phyloP scores from a whole-genome alignment of 2,113 vertebrate genomes.

The Antechinus flavipes region DNA sequence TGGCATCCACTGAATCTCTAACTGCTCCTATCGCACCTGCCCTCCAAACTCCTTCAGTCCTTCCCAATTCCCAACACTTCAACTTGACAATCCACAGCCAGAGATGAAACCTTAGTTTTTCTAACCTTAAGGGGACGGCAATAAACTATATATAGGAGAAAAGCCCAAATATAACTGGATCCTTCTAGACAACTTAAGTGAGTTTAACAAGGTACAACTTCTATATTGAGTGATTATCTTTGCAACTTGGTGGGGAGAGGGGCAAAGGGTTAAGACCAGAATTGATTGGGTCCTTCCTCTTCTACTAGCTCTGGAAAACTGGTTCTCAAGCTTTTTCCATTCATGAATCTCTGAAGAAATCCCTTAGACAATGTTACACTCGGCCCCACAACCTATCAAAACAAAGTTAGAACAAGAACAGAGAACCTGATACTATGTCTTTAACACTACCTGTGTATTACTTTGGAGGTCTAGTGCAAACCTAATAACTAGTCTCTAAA shows the following conservation, averaged over 20 bases:
- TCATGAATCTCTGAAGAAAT: conserved; percentile 15
- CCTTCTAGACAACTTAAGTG: not conserved
- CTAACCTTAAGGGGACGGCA: conserved; percentile 10
- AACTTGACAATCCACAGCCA: not conserved
- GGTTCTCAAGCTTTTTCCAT: conserved; percentile 1
- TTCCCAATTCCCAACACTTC: not conserved
- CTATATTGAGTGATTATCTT: not conserved
- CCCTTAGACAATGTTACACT: not conserved
- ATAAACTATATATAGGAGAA: conserved; percentile 6
- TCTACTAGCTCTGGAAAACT: not conserved
- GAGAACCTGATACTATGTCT: not conserved
- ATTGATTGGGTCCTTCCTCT: not conserved
- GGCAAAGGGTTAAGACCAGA: not conserved
- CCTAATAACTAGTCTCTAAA: not conserved
- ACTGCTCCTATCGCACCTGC: conserved; percentile 8
- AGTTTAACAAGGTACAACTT: not conserved
- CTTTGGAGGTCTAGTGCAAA: not conserved
- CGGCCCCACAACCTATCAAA: not conserved
- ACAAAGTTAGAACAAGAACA: not conserved
- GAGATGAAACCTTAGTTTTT: not conserved
- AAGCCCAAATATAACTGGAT: not conserved
- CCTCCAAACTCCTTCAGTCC: conserved; percentile 9
- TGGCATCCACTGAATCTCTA: conserved; percentile 9
- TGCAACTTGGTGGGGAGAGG: not conserved
- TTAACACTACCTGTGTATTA: not conserved